These are phyloP conservation scores for Crotophaga sulcirostris DNA, from an alignment of 2,113 vertebrate genomes.

Conservation along the genomic window DNA sequence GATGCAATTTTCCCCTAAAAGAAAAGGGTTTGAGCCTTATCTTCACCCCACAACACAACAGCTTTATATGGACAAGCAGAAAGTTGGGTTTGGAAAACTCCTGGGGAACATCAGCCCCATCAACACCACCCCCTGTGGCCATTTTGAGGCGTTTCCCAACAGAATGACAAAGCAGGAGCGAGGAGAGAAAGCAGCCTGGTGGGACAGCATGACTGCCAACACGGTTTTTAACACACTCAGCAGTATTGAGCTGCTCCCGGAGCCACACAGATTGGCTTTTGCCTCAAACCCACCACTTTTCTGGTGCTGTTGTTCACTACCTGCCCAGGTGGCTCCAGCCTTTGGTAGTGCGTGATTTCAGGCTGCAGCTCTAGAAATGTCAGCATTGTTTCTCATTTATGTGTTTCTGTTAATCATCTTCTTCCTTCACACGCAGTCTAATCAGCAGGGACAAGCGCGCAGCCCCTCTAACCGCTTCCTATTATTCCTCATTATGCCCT, in stretches of 20 bases:
- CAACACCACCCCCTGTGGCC: fast-evolving
- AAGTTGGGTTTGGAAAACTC: background rate
- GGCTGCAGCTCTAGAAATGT: background rate
- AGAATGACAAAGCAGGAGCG: background rate
- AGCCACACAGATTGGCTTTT: fast-evolving
- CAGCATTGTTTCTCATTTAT: background rate
- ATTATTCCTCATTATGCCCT: conserved; percentile 71
- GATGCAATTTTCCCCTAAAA: background rate
- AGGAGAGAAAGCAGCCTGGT: background rate
- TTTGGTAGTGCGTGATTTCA: background rate
- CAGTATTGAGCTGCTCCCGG: fast-evolving
- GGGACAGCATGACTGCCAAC: background rate
- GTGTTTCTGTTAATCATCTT: background rate
- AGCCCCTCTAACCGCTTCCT: conserved; percentile 55
- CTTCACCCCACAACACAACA: background rate
- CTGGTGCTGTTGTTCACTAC: background rate
- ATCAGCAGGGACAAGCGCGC: conserved; percentile 57
- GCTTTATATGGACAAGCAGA: background rate
- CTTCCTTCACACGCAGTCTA: conserved; percentile 20
- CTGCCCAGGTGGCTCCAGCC: background rate
- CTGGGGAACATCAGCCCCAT: background rate
- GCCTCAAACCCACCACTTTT: background rate
- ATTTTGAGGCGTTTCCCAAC: background rate
- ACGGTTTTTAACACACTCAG: fast-evolving
- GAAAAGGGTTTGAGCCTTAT: background rate